Percentiles rank a stretch among this genome's conserved stretches.
Conservation (phyloP, 2,888 invertebrate species). For the Drosophila dives region DNA sequence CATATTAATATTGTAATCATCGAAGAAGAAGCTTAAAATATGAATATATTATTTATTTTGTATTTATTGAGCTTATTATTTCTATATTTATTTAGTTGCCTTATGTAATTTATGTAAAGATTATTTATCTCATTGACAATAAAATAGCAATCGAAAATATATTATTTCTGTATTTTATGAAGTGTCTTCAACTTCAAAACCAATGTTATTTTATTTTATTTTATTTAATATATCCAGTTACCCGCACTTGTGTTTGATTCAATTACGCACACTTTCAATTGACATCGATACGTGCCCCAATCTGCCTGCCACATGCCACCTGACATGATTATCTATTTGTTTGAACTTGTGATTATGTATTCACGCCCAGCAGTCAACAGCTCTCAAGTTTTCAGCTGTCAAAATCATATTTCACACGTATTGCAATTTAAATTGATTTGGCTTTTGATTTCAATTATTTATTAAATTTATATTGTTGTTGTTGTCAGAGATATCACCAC, state of each 20-base stretch:
- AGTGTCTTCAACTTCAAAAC: neutral
- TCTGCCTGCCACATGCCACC: conserved; percentile 1
- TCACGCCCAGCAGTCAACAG: neutral
- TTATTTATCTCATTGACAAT: neutral
- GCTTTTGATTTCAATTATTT: conserved; percentile 57
- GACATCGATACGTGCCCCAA: conserved; percentile 32
- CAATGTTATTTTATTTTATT: neutral
- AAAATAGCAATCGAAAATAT: neutral
- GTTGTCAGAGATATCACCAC: conserved; percentile 39
- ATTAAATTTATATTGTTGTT: conserved; percentile 25
- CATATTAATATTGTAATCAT: conserved; percentile 15
- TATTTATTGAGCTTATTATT: too few relatives aligned
- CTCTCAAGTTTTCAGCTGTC: conserved; percentile 30
- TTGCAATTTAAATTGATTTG: conserved; percentile 47
- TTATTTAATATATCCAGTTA: neutral
- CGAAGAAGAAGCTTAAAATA: neutral
- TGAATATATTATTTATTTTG: neutral
- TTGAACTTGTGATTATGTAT: conserved; percentile 34
- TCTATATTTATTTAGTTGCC: neutral
- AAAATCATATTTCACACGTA: conserved; percentile 58
- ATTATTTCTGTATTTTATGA: neutral
- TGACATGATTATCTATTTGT: conserved; percentile 20
- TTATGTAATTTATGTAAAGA: neutral
- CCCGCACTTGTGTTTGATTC: neutral
- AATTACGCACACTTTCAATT: conserved; percentile 8